These are phyloP conservation scores for Amphipyra tragopoginis DNA, from an alignment of 2,888 invertebrate species.

Conservation along the genomic window DNA sequence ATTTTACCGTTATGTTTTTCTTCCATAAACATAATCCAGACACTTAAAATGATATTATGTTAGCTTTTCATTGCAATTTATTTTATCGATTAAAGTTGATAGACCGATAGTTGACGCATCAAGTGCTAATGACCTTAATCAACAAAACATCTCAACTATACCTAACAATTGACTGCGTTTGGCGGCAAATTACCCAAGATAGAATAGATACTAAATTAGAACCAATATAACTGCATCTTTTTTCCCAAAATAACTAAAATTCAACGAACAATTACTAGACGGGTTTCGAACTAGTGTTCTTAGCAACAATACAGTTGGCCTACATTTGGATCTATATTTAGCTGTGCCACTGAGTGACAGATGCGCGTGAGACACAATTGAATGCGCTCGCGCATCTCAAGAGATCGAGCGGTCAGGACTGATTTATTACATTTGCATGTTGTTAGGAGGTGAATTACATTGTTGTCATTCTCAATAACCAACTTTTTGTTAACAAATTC, in stretches of 20 bases:
- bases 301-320: constrained; percentile 45
- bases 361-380: constrained; percentile 51
- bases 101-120: constrained; percentile 1
- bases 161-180: neutral
- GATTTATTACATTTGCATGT: constrained; percentile 54
- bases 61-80: too few relatives aligned
- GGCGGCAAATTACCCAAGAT: constrained; percentile 9
- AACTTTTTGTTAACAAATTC: neutral
- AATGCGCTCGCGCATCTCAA: constrained; percentile 47
- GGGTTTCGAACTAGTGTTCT: constrained; percentile 17
- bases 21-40: too few relatives aligned
- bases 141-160: constrained; percentile 10
- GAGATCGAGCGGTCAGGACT: constrained; percentile 47
- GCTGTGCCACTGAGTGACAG: constrained; percentile 47
- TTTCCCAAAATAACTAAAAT: constrained; percentile 37
- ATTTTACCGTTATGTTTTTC: too few relatives aligned
- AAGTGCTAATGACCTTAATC: constrained; percentile 19
- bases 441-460: constrained; percentile 34
- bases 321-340: constrained; percentile 57
- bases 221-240: constrained; percentile 41
- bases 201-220: neutral
- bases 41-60: too few relatives aligned
- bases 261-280: constrained; percentile 23
- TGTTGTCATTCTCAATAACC: constrained; percentile 10
- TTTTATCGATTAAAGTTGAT: neutral